phyloP scores from a whole-genome alignment of 2,797 vertebrate genomes.

The Scolopax bukidnonensis region DNA sequence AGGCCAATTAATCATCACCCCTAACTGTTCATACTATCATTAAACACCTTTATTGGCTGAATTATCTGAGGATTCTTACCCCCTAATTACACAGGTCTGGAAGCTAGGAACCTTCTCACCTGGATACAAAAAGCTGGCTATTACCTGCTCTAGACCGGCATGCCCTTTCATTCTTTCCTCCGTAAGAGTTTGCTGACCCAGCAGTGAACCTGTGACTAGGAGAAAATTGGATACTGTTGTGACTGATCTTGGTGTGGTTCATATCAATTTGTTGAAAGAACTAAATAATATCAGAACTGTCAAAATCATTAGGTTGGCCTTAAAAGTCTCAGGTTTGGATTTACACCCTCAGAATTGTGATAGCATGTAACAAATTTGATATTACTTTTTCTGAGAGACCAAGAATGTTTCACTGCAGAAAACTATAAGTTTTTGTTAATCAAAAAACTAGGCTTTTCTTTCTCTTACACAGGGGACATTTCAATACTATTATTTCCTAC shows the following conservation, averaged over 20 bases:
- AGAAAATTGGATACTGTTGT: constrained; percentile 83
- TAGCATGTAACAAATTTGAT: background rate
- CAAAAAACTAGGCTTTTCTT: background rate
- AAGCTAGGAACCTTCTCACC: constrained; percentile 82
- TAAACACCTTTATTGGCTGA: constrained; percentile 88
- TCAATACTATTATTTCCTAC: constrained; percentile 33
- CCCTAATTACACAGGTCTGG: constrained; percentile 83
- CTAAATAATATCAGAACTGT: constrained; percentile 73
- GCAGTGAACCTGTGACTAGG: constrained; percentile 79
- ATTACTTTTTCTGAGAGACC: background rate
- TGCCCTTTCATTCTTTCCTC: constrained; percentile 77
- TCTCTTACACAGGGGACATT: background rate
- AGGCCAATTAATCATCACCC: constrained; percentile 88
- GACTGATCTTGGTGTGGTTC: constrained; percentile 77
- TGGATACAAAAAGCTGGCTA: constrained; percentile 82
- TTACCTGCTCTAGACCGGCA: constrained; percentile 75
- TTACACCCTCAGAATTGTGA: constrained; percentile 35
- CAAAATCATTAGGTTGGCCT: constrained; percentile 73
- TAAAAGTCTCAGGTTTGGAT: constrained; percentile 66
- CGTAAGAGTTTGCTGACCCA: constrained; percentile 80
- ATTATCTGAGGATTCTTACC: constrained; percentile 86
- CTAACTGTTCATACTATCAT: constrained; percentile 86
- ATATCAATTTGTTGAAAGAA: constrained; percentile 77
- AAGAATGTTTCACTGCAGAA: constrained; percentile 21
- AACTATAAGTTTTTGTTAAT: constrained; percentile 38